Evolutionary conservation across 2,888 invertebrate species (phyloP).

Genomic region (Heliconius ismenius): DNA sequence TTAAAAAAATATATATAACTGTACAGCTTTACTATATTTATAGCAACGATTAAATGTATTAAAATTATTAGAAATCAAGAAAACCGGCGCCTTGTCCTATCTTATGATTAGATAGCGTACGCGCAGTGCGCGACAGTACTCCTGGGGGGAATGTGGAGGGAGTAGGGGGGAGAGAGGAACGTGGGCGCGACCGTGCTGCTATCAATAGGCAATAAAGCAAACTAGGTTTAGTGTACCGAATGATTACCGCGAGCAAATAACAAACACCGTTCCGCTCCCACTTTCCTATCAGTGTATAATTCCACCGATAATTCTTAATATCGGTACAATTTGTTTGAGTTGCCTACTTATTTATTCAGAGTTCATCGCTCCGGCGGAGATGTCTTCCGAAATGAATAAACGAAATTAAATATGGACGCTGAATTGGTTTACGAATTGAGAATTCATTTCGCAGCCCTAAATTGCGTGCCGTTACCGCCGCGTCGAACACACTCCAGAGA

Average conservation of each 20-base stretch:
- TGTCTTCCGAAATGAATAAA: slow-evolving; percentile 25
- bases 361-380: slow-evolving; percentile 28
- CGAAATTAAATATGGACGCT: slow-evolving; percentile 28
- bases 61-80: slow-evolving; percentile 19
- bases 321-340: slow-evolving; percentile 31
- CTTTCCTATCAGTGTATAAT: slow-evolving; percentile 33
- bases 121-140: slow-evolving; percentile 5
- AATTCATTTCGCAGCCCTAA: slow-evolving; percentile 22
- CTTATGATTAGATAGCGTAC: slow-evolving; percentile 28
- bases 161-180: neutral
- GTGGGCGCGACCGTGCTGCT: slow-evolving; percentile 22
- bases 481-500: slow-evolving; percentile 3
- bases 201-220: slow-evolving; percentile 33
- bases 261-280: slow-evolving; percentile 36
- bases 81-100: slow-evolving; percentile 25
- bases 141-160: too few species aligned
- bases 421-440: slow-evolving; percentile 26
- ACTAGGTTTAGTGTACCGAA: slow-evolving; percentile 36
- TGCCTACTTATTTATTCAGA: slow-evolving; percentile 27
- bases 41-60: neutral
- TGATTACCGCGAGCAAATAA: slow-evolving; percentile 34
- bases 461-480: slow-evolving; percentile 8
- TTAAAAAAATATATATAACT: too few species aligned
- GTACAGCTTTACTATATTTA: neutral
- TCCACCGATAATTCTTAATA: slow-evolving; percentile 29